Base-by-base conservation (phyloP, 2,888 invertebrate genomes). In the Mimumesa dahlbomi region DNA sequence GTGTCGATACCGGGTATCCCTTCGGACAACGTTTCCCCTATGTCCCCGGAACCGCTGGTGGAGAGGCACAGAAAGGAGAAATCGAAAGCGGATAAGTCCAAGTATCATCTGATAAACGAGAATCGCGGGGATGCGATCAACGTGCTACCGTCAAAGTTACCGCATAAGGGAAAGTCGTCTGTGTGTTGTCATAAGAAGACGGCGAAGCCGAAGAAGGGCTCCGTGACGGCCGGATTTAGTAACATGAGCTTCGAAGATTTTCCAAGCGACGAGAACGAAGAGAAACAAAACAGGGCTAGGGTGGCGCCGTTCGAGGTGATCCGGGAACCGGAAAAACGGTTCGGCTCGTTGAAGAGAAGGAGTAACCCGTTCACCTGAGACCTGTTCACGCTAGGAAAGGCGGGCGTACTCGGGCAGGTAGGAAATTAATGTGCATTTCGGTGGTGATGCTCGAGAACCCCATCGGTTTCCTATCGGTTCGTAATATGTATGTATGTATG, bases 161-260 rank as follows among this genome's bases (percentile, higher is more conserved):
- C 83, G 3, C 84, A 87, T 13, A 90, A 90, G 57, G 70, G 70
- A n/a, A 90, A 85, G 19, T 70, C 75, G 2, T 22, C 53, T n/a
- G n/a, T n/a, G n/a, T n/a, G n/a, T 0, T 45, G 79, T 31, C 84
- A 84, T 57, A 89, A 87, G 58, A 85, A 83, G n/a, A 75, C 75
- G 1, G 69, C 79, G 1, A 87, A 84, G 22, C 62, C 71, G 2
- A 84, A 83, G 38, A 87, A 86, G 36, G 67, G 70, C 11, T 82
- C 83, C 11, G 73, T 77, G 7, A 81, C 85, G 0, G 92, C 92
- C 6, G 93, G 94, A 2, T 94, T 94, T 82, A 94, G 93, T 81
- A 94, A 94, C 79, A 93, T 94, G 93, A 94, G 94, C 83, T 94
- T 94, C 81, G 94, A 94, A 85, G 94, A 94, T 87, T 94, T 94